Conservation (phyloP, 2,113 vertebrate genomes). For the Callithrix jacchus region DNA sequence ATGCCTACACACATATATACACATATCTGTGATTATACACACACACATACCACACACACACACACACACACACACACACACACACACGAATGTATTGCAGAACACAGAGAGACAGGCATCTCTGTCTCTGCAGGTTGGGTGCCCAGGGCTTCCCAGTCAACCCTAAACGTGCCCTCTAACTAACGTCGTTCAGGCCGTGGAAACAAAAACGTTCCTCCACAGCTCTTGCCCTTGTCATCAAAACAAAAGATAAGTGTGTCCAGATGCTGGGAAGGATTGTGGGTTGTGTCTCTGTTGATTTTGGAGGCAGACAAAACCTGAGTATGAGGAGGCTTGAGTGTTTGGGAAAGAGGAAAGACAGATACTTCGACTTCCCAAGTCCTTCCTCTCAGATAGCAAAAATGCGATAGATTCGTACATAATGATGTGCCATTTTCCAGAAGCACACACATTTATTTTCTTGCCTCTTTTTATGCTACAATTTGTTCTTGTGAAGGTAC, state of each 20-base stretch:
- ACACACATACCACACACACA: no score
- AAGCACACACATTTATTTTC: neutral
- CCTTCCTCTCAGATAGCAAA: neutral
- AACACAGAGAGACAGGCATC: rapidly evolving
- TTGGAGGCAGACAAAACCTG: neutral
- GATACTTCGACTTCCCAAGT: neutral
- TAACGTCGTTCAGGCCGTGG: rapidly evolving
- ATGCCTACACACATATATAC: neutral
- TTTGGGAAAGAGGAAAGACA: neutral
- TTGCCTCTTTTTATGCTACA: neutral
- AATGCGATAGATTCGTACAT: no score
- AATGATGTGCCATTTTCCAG: neutral
- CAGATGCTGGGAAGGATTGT: neutral
- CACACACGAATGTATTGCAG: neutral
- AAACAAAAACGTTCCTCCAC: neutral
- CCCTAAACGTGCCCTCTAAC: rapidly evolving
- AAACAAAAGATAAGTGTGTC: neutral
- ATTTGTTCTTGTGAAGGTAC: neutral
- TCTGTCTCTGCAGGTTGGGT: neutral
- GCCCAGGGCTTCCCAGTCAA: neutral
- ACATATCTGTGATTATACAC: no score
- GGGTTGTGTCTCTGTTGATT: neutral
- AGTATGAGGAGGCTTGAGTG: neutral
- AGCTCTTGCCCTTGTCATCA: neutral
- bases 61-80: no score